Evolutionary conservation across 2,113 vertebrate genomes (phyloP), one percentile per base, ranked within the genome.

Genomic region (Acrocephalus kingi): DNA sequence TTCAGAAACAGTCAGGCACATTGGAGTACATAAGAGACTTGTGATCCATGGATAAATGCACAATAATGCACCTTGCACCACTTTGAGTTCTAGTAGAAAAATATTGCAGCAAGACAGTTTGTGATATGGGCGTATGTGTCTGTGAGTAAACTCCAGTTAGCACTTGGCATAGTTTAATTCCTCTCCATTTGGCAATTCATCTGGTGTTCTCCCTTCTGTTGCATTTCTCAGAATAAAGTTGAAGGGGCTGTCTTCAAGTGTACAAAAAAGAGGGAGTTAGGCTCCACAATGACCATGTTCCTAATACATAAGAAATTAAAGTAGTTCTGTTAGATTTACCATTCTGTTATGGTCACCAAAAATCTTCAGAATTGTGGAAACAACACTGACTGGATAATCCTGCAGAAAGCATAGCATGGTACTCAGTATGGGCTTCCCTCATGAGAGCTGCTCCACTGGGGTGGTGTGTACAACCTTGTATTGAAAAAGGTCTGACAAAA

Each of bases 151-250:
- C 75, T 90, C 84, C 63, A 76, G 71, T 80, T 39, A 95, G 78
- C 72, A 63, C 67, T 90, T 95, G 89, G 82, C 92, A 80, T 48
- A 19, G 43, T 74, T 62, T 59, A 75, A 77, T 77, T 82, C 72
- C 63, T 81, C 82, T 81, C 90, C 82, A 93, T 93, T 97, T 96
- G 93, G 82, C 67, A 95, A 90, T 67, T 96, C 90, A 83, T 91
- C 91, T 93, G 90, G 78, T 90, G 56, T 39, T 95, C 90, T 95
- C 59, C 78, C 82, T 85, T 93, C 87, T 96, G 88, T n/a, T 93
- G 35, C 61, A 61, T 71, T 83, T 67, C 68, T 77, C 39, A 59
- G 68, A 91, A 93, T 93, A 86, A 91, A 87, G 62, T 3, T 87
- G 62, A 30, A 87, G 59, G 52, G 84, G 39, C 62, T 83, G 51